These are phyloP conservation scores for Saiga tatarica DNA, from an alignment of 2,113 vertebrate genomes.

Conservation along the genomic window DNA sequence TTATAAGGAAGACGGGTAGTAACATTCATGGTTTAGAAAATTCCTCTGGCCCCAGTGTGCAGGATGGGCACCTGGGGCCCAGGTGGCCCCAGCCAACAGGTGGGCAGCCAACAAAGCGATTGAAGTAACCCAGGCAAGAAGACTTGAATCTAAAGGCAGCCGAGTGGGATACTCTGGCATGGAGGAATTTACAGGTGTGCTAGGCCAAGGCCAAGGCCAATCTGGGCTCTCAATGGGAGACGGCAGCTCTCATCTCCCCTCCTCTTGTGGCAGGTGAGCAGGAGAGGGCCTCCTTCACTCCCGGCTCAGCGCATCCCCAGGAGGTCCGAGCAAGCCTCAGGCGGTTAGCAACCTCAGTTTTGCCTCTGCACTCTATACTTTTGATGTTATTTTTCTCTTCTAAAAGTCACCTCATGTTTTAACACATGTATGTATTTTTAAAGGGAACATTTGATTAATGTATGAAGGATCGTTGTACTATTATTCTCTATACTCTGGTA, in stretches of 20 bases:
- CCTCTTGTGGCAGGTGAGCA: fast-evolving
- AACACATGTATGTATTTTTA: not conserved
- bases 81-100: not conserved
- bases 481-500: not conserved
- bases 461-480: not conserved
- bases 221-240: not conserved
- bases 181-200: not conserved
- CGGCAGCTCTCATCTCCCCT: fast-evolving
- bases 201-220: not conserved
- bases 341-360: not conserved
- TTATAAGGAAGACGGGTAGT: not conserved
- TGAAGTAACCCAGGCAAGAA: not conserved
- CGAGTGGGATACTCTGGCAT: fast-evolving
- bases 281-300: no score
- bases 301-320: fast-evolving
- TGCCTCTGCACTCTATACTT: not conserved
- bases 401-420: not conserved
- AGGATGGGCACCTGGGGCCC: not conserved
- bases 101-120: not conserved
- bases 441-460: not conserved
- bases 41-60: not conserved
- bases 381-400: not conserved
- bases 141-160: not conserved
- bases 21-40: not conserved
- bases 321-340: fast-evolving